Evolutionary conservation across 2,113 vertebrate species (phyloP), one percentile per base, ranked within the genome.

Genomic region (Brevimyrus niger): DNA sequence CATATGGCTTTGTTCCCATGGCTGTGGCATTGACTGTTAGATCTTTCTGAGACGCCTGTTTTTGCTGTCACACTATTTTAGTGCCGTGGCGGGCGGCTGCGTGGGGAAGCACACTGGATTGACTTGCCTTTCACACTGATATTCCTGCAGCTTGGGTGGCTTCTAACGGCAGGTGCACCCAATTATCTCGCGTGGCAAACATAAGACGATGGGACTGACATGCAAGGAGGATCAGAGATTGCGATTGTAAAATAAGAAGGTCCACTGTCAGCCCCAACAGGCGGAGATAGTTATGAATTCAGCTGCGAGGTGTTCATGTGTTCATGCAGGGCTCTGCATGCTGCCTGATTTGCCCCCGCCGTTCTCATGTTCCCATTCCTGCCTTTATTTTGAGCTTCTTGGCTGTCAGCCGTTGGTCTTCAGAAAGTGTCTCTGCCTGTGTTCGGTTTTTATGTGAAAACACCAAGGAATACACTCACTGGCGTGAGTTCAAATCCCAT

Each of bases 351-450:
- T 1, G 11, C 93, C 92, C 92, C 94, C 93, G 94, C 92, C 94
- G 94, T 93, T 95, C 95, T 96, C 94, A 94, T 93, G 93, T 93
- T 93, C 94, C 94, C 92, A 89, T 91, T 93, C 94, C 94, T 95
- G 94, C 95, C 91, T 95, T 95, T 94, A 96, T 38, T 95, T 95
- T 93, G 93, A 69, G 94, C 94, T 93, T 93, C 95, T 95, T 94
- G 94, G 93, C 94, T 93, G 91, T 91, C 92, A 92, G 92, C 92
- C 92, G 92, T 89, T 90, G 91, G 87, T 93, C 93, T 92, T 92
- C 87, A 93, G 92, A 94, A 93, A 93, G 94, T 94, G 94, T 95
- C 94, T 94, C 94, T 94, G 90, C 90, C 92, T 87, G 92, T 93
- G 92, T 95, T 94, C 94, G 95, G 93, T 93, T 92, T 89, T 94